phyloP scores from a whole-genome alignment of 2,797 vertebrate species.

The Danio jaintianensis region DNA sequence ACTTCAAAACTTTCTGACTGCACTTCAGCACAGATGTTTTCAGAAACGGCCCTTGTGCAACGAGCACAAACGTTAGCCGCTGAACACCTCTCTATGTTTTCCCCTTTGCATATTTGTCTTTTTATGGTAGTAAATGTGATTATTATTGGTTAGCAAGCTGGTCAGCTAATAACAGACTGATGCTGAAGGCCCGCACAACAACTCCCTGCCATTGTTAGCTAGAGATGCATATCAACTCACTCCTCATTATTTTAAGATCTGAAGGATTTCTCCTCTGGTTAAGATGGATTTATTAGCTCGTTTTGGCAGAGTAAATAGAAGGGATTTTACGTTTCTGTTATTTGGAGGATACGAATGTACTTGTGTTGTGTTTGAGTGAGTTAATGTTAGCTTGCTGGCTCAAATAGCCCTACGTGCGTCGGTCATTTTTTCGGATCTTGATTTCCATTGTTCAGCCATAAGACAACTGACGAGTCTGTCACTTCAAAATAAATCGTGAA shows the following conservation, averaged over 20 bases:
- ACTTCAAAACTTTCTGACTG: slow-evolving; percentile 67
- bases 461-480: slow-evolving; percentile 26
- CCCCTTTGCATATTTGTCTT: neutral
- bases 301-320: neutral
- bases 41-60: neutral
- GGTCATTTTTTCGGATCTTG: slow-evolving; percentile 56
- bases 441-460: slow-evolving; percentile 57
- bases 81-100: slow-evolving; percentile 13
- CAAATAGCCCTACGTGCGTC: slow-evolving; percentile 46
- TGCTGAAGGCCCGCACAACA: slow-evolving; percentile 54
- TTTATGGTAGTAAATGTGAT: slow-evolving; percentile 6
- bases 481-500: neutral
- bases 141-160: slow-evolving; percentile 46
- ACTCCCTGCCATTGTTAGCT: slow-evolving; percentile 64
- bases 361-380: slow-evolving; percentile 33
- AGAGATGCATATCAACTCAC: slow-evolving; percentile 45
- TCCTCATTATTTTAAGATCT: slow-evolving; percentile 27
- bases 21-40: slow-evolving; percentile 4
- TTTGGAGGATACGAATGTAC: slow-evolving; percentile 6
- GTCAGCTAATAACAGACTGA: slow-evolving; percentile 57
- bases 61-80: neutral
- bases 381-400: slow-evolving; percentile 41
- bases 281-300: neutral
- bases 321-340: neutral
- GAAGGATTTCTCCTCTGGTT: neutral